Evolutionary conservation across 2,113 vertebrate genomes (phyloP).

Genomic region (Spea multiplicata): DNA sequence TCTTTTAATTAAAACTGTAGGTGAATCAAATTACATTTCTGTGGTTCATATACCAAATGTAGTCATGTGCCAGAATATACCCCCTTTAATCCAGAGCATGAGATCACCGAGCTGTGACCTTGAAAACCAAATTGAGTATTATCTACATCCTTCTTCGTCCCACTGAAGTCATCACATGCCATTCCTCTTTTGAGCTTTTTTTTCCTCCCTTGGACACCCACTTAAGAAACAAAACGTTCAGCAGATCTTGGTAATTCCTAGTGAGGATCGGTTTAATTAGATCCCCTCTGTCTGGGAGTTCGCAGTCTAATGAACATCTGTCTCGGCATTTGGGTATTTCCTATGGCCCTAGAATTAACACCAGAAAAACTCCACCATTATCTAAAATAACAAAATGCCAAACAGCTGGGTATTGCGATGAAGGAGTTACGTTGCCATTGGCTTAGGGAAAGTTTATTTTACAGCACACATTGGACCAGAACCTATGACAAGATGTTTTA

Average conservation of each 20-base stretch:
- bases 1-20: too few species aligned
- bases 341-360: background rate
- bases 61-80: background rate
- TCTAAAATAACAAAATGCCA: conserved; percentile 1
- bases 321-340: conserved; percentile 36
- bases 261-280: conserved; percentile 56
- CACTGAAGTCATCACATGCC: conserved; percentile 16
- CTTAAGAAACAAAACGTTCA: conserved; percentile 45
- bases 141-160: conserved; percentile 32
- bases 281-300: conserved; percentile 51
- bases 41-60: background rate
- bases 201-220: background rate
- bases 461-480: background rate
- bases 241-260: conserved; percentile 53
- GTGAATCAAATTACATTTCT: too few species aligned
- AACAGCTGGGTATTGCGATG: conserved; percentile 1
- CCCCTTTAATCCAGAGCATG: background rate
- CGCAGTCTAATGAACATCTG: conserved; percentile 30
- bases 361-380: background rate
- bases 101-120: background rate
- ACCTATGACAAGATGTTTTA: too few species aligned
- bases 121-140: conserved; percentile 15
- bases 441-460: background rate
- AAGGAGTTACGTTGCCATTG: background rate
- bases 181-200: conserved; percentile 16